Evolutionary conservation across 2,888 invertebrate species (phyloP).

Genomic region (Clivina fossor): DNA sequence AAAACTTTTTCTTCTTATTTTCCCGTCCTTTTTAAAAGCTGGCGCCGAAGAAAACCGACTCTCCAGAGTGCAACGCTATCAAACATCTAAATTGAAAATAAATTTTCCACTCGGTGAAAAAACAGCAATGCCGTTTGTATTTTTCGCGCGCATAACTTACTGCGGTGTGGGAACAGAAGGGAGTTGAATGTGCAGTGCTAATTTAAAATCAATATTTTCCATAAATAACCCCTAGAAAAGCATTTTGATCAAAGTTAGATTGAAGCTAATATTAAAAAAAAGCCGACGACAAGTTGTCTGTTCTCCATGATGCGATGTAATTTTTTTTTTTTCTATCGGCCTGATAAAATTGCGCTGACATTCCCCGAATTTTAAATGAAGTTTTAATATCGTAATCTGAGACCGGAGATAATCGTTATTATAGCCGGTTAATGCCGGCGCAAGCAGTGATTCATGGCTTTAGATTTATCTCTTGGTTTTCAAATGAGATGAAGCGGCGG

Average conservation of each 20-base stretch:
- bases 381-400: conserved; percentile 11
- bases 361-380: conserved; percentile 9
- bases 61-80: conserved; percentile 26
- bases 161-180: too few species aligned
- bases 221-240: too few species aligned
- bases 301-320: too few species aligned
- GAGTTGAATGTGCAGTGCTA: conserved; percentile 21
- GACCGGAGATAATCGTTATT: conserved; percentile 8
- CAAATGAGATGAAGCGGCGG: too few species aligned
- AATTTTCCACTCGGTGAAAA: conserved; percentile 29
- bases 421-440: too few species aligned
- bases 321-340: neutral
- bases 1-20: conserved; percentile 4
- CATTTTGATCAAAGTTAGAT: conserved; percentile 23
- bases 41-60: conserved; percentile 1
- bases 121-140: conserved; percentile 18
- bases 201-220: conserved; percentile 32
- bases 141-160: conserved; percentile 10
- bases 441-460: too few species aligned
- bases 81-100: conserved; percentile 37
- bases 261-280: conserved; percentile 15
- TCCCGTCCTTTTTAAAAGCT: conserved; percentile 14
- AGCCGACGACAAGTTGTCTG: too few species aligned
- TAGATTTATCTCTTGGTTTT: too few species aligned
- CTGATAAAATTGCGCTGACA: neutral